phyloP scores from a whole-genome alignment of 30 jellyfish, hydroid and myxozoan genomes.

The Pelagia noctiluca region DNA sequence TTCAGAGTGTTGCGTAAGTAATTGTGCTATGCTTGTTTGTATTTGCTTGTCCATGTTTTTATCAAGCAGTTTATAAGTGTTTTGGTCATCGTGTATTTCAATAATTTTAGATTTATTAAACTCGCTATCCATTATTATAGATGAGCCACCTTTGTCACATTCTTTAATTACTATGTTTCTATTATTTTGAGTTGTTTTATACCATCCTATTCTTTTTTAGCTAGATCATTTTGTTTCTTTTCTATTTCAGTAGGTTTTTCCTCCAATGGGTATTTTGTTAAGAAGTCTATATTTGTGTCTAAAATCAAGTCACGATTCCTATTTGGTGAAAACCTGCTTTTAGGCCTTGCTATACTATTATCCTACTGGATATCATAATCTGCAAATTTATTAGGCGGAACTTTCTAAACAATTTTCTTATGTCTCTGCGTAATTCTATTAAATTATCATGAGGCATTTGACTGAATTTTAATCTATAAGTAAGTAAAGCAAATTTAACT shows the following conservation, averaged over 20 bases:
- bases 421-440: not conserved
- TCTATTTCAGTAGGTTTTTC: not conserved
- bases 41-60: conserved; percentile 20
- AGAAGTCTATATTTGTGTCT: not conserved
- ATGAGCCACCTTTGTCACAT: conserved; percentile 15
- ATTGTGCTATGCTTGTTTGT: not conserved
- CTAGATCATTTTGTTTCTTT: not conserved
- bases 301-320: not conserved
- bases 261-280: not conserved
- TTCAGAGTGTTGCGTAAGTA: not conserved
- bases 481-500: not conserved
- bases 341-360: conserved; percentile 1
- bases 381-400: not conserved
- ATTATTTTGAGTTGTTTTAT: not conserved
- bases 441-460: not conserved
- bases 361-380: not conserved
- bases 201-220: not conserved
- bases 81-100: conserved; percentile 1
- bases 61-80: conserved; percentile 25
- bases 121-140: conserved; percentile 29
- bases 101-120: conserved; percentile 2
- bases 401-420: not conserved
- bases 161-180: not conserved
- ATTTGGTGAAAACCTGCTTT: not conserved
- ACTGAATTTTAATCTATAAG: not conserved